Evolutionary conservation across 2,113 vertebrate genomes (phyloP), one percentile per base, ranked within the genome.

Genomic region (Chaetorhynchus papuensis): DNA sequence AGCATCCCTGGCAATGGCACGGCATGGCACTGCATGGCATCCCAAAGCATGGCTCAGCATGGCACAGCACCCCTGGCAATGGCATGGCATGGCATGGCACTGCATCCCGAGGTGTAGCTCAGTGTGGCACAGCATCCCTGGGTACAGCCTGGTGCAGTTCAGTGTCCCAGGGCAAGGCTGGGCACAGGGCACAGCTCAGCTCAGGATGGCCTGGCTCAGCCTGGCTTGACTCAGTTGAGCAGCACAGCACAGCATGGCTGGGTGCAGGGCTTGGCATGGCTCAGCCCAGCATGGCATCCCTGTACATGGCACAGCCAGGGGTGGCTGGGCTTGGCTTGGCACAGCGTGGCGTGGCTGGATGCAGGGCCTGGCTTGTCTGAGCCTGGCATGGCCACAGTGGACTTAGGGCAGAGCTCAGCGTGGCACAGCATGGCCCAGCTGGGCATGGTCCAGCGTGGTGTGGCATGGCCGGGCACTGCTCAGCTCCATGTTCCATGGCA

Each of bases 321-420:
- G 4, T 4, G 2, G 20, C 52, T 86, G 56, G 47, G n/a, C 61
- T 85, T 15, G 10, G 20, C 66, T 75, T 21, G 22, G 61, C 63
- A 16, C 21, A 49, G 47, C 0, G 0, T n/a, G 22, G 19, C 12
- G 4, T 31, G 56, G 10, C 52, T 56, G 44, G 41, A 12, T 71
- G 4, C 14, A 59, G 20, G 12, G 37, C 24, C 53, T 45, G 35
- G 39, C 49, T 87, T 28, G 11, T 8, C 57, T 53, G 21, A 59
- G 47, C 35, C 39, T 50, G 26, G 17, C 52, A 14, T 23, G 59
- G 68, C 44, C 22, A 14, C 11, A 2, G 15, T 74, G 69, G 41
- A 5, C 35, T 9, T 2, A 42, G 44, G 18, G 44, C 81, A 87
- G 54, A 68, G 63, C 77, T 80, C 22, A 41, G 14, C 44, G 70